Percentiles rank a stretch among this genome's conserved stretches.
Evolutionary conservation across 2,888 invertebrate genomes (phyloP).

Genomic region (Tetranychus piercei): DNA sequence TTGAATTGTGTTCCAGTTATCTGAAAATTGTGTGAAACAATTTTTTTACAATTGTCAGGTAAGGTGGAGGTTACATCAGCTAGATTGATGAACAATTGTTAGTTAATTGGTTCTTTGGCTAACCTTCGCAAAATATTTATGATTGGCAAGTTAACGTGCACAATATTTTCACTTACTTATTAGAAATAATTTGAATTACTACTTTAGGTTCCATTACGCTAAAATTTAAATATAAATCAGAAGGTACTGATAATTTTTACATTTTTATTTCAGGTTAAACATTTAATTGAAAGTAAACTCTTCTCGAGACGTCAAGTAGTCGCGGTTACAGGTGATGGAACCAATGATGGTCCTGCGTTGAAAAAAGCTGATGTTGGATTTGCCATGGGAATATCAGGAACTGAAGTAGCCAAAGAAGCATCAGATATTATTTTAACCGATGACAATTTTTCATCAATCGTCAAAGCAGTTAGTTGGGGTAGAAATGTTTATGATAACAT

Average conservation of each 20-base stretch:
- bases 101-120: no score
- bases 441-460: constrained; percentile 97
- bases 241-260: not conserved
- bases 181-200: no score
- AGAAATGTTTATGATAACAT: constrained; percentile 98
- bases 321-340: constrained; percentile 83
- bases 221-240: no score
- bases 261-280: constrained; percentile 44
- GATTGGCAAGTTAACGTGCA: no score
- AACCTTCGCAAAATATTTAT: no score
- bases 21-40: no score
- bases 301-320: constrained; percentile 69
- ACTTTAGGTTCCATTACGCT: no score
- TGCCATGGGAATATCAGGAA: constrained; percentile 99
- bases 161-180: no score
- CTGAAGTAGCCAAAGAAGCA: constrained; percentile 98
- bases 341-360: constrained; percentile 27
- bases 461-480: constrained; percentile 99
- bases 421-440: constrained; percentile 97
- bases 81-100: no score
- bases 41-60: no score
- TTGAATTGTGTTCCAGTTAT: no score
- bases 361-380: constrained; percentile 95
- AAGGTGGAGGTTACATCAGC: no score
- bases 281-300: constrained; percentile 84